These are phyloP conservation scores for Eriocheir sinensis DNA, from an alignment of 1,140 invertebrate genomes.

Conservation along the genomic window DNA sequence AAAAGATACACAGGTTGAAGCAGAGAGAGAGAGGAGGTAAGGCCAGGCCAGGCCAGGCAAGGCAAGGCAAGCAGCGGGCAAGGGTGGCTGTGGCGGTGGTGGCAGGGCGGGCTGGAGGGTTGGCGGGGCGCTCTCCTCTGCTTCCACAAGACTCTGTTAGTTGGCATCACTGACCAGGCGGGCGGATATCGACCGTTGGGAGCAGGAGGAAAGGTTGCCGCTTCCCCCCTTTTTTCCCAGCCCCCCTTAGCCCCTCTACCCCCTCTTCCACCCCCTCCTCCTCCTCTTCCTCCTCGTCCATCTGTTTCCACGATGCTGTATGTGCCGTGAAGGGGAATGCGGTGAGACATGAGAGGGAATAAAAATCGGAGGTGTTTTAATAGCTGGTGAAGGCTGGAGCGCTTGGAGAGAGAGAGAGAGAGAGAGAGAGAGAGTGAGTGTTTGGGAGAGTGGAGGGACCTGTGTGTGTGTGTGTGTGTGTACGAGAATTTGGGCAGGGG, in stretches of 20 bases:
- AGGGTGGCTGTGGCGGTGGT: background rate
- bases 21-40: too few relatives aligned
- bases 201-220: slow-evolving; percentile 73
- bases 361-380: background rate
- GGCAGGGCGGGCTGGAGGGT: background rate
- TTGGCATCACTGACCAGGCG: slow-evolving; percentile 73
- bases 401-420: background rate
- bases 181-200: slow-evolving; percentile 76
- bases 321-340: slow-evolving; percentile 14
- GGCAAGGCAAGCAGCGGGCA: too few relatives aligned
- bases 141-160: slow-evolving; percentile 61
- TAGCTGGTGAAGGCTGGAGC: background rate
- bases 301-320: slow-evolving; percentile 37
- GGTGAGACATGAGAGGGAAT: slow-evolving; percentile 27
- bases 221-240: slow-evolving; percentile 68
- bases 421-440: too few relatives aligned
- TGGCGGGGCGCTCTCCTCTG: background rate
- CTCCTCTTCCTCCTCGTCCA: slow-evolving; percentile 17
- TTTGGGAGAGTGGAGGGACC: too few relatives aligned
- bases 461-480: background rate
- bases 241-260: too few relatives aligned
- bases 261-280: slow-evolving; percentile 66
- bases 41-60: too few relatives aligned
- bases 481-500: background rate
- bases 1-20: too few relatives aligned